Evolutionary conservation across 1,140 invertebrate species (phyloP).

Genomic region (Metaphire vulgaris): DNA sequence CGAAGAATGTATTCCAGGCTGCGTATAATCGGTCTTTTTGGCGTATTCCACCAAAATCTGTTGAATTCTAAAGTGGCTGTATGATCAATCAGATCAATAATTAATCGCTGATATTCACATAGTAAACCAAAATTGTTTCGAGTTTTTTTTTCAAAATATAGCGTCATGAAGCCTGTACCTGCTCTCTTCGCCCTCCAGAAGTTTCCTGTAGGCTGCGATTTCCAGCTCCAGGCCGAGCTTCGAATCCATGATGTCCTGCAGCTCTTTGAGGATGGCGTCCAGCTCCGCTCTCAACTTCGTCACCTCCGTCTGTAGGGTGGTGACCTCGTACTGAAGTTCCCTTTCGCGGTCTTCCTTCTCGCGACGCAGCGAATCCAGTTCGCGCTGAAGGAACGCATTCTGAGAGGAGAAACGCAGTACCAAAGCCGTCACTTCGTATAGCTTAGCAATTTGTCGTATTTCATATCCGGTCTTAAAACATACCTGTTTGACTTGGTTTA

Average conservation of each 20-base stretch:
- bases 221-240: slow-evolving; percentile 32
- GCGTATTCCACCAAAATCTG: neutral
- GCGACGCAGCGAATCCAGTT: slow-evolving; percentile 22
- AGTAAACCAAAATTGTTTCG: too few relatives aligned
- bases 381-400: slow-evolving; percentile 24
- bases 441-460: too few relatives aligned
- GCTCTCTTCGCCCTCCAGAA: slow-evolving; percentile 31
- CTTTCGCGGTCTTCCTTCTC: slow-evolving; percentile 24
- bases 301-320: slow-evolving; percentile 18
- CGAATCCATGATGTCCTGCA: slow-evolving; percentile 28
- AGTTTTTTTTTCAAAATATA: too few relatives aligned
- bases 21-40: neutral
- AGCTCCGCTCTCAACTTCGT: slow-evolving; percentile 25
- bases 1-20: neutral
- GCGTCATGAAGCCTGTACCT: too few relatives aligned
- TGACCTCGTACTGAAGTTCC: slow-evolving; percentile 23
- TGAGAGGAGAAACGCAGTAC: neutral
- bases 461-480: too few relatives aligned
- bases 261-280: slow-evolving; percentile 29
- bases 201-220: slow-evolving; percentile 32
- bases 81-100: neutral
- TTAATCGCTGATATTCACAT: too few relatives aligned
- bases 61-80: neutral
- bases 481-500: too few relatives aligned
- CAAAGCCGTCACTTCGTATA: too few relatives aligned